phyloP scores from a whole-genome alignment of 2,888 invertebrate genomes.

The Platycheirus albimanus region DNA sequence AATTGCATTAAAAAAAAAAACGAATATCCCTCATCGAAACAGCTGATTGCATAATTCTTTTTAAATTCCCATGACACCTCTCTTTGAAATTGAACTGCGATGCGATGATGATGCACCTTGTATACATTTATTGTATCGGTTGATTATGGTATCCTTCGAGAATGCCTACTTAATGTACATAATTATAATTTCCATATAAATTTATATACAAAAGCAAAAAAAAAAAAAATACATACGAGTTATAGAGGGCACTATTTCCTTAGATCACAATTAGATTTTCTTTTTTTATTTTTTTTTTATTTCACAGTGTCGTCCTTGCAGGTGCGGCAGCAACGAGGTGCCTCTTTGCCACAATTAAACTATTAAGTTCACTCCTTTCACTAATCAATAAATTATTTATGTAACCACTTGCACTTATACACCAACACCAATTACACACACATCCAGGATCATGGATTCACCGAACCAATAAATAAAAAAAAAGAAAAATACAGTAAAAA shows the following conservation, averaged over 20 bases:
- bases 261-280: constrained; percentile 33
- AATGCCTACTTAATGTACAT: too few species aligned
- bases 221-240: constrained; percentile 47
- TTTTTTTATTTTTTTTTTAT: too few species aligned
- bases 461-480: constrained; percentile 40
- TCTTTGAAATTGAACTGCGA: too few species aligned
- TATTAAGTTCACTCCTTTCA: constrained; percentile 63
- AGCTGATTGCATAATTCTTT: constrained; percentile 71
- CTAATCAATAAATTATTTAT: constrained; percentile 74
- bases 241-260: constrained; percentile 27
- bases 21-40: constrained; percentile 43
- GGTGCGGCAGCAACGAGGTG: constrained; percentile 19
- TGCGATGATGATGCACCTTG: constrained; percentile 1
- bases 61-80: constrained; percentile 19
- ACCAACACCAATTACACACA: constrained; percentile 47
- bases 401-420: constrained; percentile 72
- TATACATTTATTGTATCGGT: too few species aligned
- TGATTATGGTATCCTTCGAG: constrained; percentile 12
- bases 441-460: constrained; percentile 38
- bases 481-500: constrained; percentile 24
- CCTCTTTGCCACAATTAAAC: constrained; percentile 51
- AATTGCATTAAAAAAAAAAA: constrained; percentile 50
- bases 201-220: constrained; percentile 34
- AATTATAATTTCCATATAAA: too few species aligned
- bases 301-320: constrained; percentile 46